phyloP scores from a whole-genome alignment of 2,797 vertebrate species.

The Valencia hispanica region DNA sequence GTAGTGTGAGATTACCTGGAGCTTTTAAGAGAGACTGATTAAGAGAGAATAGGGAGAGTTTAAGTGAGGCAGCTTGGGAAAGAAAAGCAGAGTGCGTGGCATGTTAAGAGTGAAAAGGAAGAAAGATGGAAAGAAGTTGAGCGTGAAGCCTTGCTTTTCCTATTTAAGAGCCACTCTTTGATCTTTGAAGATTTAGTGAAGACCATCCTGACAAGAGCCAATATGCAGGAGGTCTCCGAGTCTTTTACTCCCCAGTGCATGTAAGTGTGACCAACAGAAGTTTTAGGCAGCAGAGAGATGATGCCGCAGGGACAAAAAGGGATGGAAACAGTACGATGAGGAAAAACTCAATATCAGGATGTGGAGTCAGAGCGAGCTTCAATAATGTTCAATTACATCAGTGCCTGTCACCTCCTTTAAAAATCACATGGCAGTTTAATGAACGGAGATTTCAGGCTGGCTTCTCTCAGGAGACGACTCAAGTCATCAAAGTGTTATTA shows the following conservation, averaged over 20 bases:
- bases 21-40: conserved; percentile 42
- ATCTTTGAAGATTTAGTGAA: conserved; percentile 31
- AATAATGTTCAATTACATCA: conserved; percentile 37
- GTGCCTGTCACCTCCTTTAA: conserved; percentile 21
- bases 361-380: conserved; percentile 12
- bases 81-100: conserved; percentile 20
- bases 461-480: conserved; percentile 5
- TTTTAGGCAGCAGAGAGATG: conserved; percentile 26
- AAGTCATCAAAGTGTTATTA: conserved; percentile 11
- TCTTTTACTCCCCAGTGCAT: conserved; percentile 8
- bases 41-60: conserved; percentile 46
- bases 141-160: conserved; percentile 37
- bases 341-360: conserved; percentile 12
- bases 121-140: conserved; percentile 33
- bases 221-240: conserved; percentile 37
- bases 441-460: neutral
- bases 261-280: conserved; percentile 38
- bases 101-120: conserved; percentile 32
- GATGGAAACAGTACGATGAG: conserved; percentile 28
- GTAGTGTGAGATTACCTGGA: conserved; percentile 15
- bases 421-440: conserved; percentile 25
- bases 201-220: conserved; percentile 47
- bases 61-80: conserved; percentile 50
- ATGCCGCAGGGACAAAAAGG: conserved; percentile 19
- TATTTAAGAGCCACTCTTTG: conserved; percentile 45